These are phyloP conservation scores for Perdita meconis DNA, from an alignment of 2,888 invertebrate genomes.

Conservation along the genomic window DNA sequence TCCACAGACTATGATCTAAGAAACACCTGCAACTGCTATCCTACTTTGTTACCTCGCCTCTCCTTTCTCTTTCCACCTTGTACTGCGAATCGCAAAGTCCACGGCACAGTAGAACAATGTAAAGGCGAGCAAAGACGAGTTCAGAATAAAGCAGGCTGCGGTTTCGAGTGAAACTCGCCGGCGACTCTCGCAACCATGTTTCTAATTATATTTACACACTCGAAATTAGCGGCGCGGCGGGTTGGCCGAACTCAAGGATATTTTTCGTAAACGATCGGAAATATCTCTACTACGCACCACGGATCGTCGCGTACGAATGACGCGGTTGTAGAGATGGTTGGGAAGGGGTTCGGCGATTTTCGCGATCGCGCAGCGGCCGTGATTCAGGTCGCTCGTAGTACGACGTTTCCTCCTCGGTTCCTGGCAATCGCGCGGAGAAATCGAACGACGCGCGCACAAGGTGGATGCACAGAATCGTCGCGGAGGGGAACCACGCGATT, in stretches of 20 bases:
- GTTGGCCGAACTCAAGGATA: slow-evolving; percentile 52
- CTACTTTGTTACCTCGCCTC: no score
- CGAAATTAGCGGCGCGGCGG: slow-evolving; percentile 38
- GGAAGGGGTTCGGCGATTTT: background rate
- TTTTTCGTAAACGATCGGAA: slow-evolving; percentile 45
- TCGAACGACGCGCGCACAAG: slow-evolving; percentile 17
- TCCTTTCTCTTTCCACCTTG: background rate
- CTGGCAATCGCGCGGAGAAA: slow-evolving; percentile 52
- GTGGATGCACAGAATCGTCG: slow-evolving; percentile 26
- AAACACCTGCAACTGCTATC: no score
- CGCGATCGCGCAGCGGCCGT: background rate
- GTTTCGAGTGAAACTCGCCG: background rate
- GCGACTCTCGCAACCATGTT: slow-evolving; percentile 10
- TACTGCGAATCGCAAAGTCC: background rate
- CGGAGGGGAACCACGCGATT: slow-evolving; percentile 40
- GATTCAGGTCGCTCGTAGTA: background rate
- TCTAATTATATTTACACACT: slow-evolving; percentile 53
- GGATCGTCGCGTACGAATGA: background rate
- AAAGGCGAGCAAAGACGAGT: background rate
- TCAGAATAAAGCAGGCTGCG: background rate
- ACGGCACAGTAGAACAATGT: background rate
- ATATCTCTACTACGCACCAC: slow-evolving; percentile 34
- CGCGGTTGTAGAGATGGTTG: background rate
- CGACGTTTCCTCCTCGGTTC: slow-evolving; percentile 25
- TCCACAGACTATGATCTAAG: no score